Evolutionary conservation across 2,113 vertebrate species (phyloP).

Genomic region (Chaetodon auriga): DNA sequence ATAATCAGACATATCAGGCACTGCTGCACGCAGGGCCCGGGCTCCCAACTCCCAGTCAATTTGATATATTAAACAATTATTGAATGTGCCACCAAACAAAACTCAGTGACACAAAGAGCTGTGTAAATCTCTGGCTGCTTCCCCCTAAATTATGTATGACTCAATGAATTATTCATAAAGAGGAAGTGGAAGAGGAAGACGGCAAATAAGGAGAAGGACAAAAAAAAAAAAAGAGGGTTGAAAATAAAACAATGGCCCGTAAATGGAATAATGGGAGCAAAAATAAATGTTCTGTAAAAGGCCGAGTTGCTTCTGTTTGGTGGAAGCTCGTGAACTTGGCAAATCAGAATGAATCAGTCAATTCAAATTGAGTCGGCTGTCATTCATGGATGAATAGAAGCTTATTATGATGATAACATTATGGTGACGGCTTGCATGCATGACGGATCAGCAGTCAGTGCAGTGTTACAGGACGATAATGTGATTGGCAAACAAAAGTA

Average conservation of each 20-base stretch:
- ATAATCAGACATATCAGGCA: constrained; percentile 63
- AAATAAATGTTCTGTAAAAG: constrained; percentile 57
- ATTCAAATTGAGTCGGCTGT: constrained; percentile 71
- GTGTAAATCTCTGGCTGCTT: constrained; percentile 80
- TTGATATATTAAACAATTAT: constrained; percentile 86
- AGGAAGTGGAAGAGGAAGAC: constrained; percentile 57
- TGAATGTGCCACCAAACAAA: constrained; percentile 85
- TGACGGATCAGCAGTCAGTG: constrained; percentile 63
- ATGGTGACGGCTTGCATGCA: constrained; percentile 48
- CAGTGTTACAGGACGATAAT: constrained; percentile 61
- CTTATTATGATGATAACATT: constrained; percentile 71
- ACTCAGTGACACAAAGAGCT: constrained; percentile 79
- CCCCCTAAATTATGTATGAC: constrained; percentile 80
- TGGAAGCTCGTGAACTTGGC: constrained; percentile 57
- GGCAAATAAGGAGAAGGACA: constrained; percentile 35
- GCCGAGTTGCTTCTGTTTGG: constrained; percentile 44
- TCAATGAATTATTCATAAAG: constrained; percentile 80
- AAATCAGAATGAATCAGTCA: constrained; percentile 73
- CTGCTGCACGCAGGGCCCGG: constrained; percentile 30
- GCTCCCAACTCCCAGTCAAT: constrained; percentile 78
- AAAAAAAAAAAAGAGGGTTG: constrained; percentile 32
- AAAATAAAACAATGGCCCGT: constrained; percentile 73
- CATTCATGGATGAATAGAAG: constrained; percentile 73
- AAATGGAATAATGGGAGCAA: constrained; percentile 51
- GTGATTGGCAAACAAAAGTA: constrained; percentile 60